Base-by-base conservation (phyloP, 2,797 vertebrate species). In the Smutsia temminckii region DNA sequence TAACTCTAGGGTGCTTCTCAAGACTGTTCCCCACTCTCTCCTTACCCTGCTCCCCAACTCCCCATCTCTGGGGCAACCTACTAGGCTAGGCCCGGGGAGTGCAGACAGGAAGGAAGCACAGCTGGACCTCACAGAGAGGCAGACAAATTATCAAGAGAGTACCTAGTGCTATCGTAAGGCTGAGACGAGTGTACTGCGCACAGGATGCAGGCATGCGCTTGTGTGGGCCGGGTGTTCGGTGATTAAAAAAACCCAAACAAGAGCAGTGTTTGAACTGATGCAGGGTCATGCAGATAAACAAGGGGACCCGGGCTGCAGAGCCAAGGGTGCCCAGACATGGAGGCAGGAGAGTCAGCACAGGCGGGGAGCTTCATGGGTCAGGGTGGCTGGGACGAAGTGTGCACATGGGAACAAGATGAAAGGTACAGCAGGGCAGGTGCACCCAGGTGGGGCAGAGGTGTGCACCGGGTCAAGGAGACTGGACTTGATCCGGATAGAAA, bases 151-250 rank as follows among this genome's bases (percentile, higher is more conserved):
- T 6, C 71, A 1, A 18, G 77, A 37, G 83, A 16, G 13, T 9
- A 17, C 10, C 1, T 2, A 55, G 16, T 13, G 20, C 71, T 21
- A 1, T 0, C 3, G 13, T 2, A 13, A 37, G 29, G n/a, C 78
- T n/a, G 53, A 12, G 13, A 23, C 74, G 1, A 55, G 32, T 14
- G 32, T 11, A 18, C 9, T 2, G 34, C 6, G 37, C 9, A 3
- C 4, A 10, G 17, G 32, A 46, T 0, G 10, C 40, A n/a, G 21
- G 53, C 53, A 16, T 55, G 11, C 68, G 40, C 23, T 12, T 17
- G 21, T 10, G 42, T 49, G 42, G 12, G 57, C 69, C 89, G 64
- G 27, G 61, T 32, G 16, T 10, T 61, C 27, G 23, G 34, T 2
- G 0, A 32, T 18, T 5, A 29, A 32, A 78, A 71, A 88, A 32